Evolutionary conservation across 2,797 vertebrate species (phyloP), one percentile per base, ranked within the genome.

Genomic region (Labeo calbasu): DNA sequence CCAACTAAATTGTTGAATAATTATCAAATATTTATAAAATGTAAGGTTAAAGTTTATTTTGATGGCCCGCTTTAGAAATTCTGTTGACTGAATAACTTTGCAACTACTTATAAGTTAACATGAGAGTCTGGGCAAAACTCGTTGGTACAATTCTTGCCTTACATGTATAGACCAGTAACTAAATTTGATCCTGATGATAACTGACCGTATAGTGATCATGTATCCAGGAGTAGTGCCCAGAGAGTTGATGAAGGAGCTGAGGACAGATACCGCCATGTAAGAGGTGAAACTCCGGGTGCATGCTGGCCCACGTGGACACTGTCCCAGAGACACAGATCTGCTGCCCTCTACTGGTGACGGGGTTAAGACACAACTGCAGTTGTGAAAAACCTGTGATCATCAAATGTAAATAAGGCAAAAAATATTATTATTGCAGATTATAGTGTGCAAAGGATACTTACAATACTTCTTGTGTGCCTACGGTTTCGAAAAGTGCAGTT

Each of bases 141-240:
- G 21, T 8, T 53, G 12, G 12, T 13, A 23, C 21, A 43, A 21
- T 43, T 23, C 3, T 73, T 73, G 5, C 17, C 32, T 75, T n/a
- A 36, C 51, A 7, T 7, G 8, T 7, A 55, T 7, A 36, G 1
- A 40, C 15, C 8, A 32, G 2, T 36, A 17, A 73, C 1, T 28
- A 19, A 82, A 78, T 66, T 0, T 0, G 7, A 10, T 68, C 19
- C 17, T 43, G 65, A 48, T 46, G 50, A 7, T 14, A n/a, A 90
- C 88, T 68, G 90, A 99, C 97, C 97, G 95, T 92, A 99, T 95
- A 76, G 96, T 94, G 87, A 99, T 94, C 96, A 99, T 99, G 87
- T 96, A 98, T 3, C 95, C 96, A 1, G 97, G 97, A 8, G 97
- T 98, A 82, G 94, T 94, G 81, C 97, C 95, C 87, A 98, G 92